phyloP scores from a whole-genome alignment of 2,888 invertebrate species.

The Drosophila neutralis region DNA sequence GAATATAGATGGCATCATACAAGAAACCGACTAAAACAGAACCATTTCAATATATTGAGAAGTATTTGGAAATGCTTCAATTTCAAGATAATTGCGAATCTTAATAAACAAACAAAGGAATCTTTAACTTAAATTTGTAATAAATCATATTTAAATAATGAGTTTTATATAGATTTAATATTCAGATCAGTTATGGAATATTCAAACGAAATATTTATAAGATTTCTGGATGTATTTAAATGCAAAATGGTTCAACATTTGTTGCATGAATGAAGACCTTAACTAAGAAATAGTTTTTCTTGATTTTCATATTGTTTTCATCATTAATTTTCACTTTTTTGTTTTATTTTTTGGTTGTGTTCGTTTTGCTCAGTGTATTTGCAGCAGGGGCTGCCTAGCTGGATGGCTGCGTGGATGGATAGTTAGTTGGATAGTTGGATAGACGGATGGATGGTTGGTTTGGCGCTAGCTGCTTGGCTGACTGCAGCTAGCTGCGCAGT shows the following conservation, averaged over 20 bases:
- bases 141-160: no score
- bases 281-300: background rate
- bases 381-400: constrained; percentile 35
- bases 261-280: no score
- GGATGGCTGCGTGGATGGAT: constrained; percentile 52
- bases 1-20: background rate
- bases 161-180: no score
- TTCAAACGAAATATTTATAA: no score
- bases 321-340: background rate
- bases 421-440: constrained; percentile 31
- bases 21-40: background rate
- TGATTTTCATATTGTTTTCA: background rate
- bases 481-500: constrained; percentile 63
- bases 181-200: no score
- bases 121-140: no score
- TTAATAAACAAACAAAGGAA: no score
- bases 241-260: no score
- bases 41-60: background rate
- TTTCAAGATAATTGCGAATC: no score
- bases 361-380: constrained; percentile 6
- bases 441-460: constrained; percentile 43
- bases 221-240: no score
- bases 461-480: constrained; percentile 71
- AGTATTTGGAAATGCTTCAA: background rate
- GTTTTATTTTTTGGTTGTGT: background rate